Evolutionary conservation across 1,140 invertebrate genomes (phyloP).

Genomic region (Bombyx mori): DNA sequence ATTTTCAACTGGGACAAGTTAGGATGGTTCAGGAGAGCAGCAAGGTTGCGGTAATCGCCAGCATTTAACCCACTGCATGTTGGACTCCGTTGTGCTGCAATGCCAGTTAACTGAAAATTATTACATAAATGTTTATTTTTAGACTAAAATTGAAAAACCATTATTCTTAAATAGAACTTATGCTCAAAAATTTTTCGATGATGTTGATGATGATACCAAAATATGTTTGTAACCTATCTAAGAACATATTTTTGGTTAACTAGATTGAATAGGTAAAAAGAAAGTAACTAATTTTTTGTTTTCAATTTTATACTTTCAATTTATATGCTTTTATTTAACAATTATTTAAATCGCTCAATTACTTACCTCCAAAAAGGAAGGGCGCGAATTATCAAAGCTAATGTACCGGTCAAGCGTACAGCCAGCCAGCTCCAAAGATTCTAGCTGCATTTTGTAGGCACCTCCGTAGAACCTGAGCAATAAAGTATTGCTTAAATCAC

Average conservation of each 20-base stretch:
- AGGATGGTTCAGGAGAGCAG: constrained; percentile 76
- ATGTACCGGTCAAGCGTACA: constrained; percentile 82
- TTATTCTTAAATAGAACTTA: not conserved
- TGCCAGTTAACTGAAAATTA: constrained; percentile 62
- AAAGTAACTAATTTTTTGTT: not conserved
- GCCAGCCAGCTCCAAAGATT: constrained; percentile 79
- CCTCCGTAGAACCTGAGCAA: too few species aligned
- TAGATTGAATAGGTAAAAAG: not conserved
- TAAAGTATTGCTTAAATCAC: too few species aligned
- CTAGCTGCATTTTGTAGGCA: constrained; percentile 72
- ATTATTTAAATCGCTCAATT: not conserved
- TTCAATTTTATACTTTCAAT: not conserved
- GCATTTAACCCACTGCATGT: constrained; percentile 91
- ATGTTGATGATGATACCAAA: too few species aligned
- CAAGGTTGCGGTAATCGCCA: constrained; percentile 88
- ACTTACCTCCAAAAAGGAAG: constrained; percentile 74
- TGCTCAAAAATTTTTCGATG: too few species aligned
- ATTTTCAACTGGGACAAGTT: constrained; percentile 85
- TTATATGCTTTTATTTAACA: not conserved
- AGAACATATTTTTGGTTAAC: too few species aligned
- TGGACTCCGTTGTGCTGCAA: constrained; percentile 74
- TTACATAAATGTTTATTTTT: constrained; percentile 26
- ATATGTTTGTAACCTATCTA: too few species aligned
- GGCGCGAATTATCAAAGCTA: constrained; percentile 78
- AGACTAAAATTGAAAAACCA: not conserved